Base-by-base conservation (phyloP, 2,888 invertebrate species). In the Camptogramma bilineatum region DNA sequence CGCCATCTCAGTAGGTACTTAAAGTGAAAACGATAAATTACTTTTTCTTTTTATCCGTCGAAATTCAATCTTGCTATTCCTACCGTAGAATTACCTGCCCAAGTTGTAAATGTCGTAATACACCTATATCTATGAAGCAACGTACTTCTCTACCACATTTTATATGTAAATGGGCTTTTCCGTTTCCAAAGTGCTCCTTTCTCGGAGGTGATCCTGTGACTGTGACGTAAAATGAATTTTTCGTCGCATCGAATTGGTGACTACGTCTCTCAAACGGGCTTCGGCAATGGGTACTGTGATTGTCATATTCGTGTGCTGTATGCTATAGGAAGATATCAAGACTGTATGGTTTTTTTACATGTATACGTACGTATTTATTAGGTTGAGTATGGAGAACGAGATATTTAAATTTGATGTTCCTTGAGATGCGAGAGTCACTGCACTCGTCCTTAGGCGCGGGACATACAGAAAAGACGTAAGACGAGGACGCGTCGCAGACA, bases 101-200 rank as follows among this genome's bases (percentile, higher is more conserved):
- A 42, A 31, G 44, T 44, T 52, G 57, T 60, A 44, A 53, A 67
- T 57, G 59, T 62, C 48, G 54, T 70, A 61, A 61, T 55, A 68
- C 62, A 58, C 65, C 56, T 71, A 69, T 72, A 70, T 72, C 64
- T 72, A 62, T 70, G 42, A 53, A 65, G 66, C 52, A 57, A 58
- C 58, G 56, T 68, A 69, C 16, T 70, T 75, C 64, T 73, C 71
- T 69, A 73, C 75, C 75, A 78, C 81, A 79, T 83, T 87, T 85
- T 82, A 80, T 85, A 85, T 86, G 86, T 82, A 87, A 87, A 87
- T 86, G 80, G 76, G 79, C 72, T 84, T 82, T 84, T 81, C 83
- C 81, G 80, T 80, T 80, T 76, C 79, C 82, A 83, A 85, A 86
- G 83, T 85, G 82, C 82, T 86, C 76, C 79, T 81, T 83, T 81